These are phyloP conservation scores for Acanthis flammea DNA, from an alignment of 2,797 vertebrate genomes.

Conservation along the genomic window DNA sequence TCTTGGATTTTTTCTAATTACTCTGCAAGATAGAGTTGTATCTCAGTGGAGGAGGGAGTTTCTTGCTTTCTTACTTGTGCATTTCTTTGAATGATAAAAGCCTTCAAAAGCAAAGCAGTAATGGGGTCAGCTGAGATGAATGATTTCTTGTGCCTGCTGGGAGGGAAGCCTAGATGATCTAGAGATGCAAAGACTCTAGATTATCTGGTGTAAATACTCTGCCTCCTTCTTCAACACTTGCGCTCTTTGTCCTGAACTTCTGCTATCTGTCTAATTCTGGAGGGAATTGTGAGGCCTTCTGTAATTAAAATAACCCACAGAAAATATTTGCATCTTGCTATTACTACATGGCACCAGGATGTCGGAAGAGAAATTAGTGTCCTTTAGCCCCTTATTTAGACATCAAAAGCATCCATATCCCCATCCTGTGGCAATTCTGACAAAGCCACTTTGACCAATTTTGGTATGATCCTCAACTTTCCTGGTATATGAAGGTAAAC, in stretches of 20 bases:
- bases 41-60: background rate
- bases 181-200: no score
- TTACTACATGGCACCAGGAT: background rate
- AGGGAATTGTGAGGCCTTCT: background rate
- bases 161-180: background rate
- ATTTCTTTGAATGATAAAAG: background rate
- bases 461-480: background rate
- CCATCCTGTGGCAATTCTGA: background rate
- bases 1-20: background rate
- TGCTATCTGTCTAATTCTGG: background rate
- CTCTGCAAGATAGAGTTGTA: background rate
- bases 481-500: background rate
- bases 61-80: background rate
- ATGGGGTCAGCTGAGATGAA: background rate
- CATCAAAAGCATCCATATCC: background rate
- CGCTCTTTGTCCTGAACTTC: background rate
- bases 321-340: background rate
- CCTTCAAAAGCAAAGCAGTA: background rate
- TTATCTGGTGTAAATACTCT: background rate
- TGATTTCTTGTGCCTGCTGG: background rate
- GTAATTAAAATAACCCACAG: background rate
- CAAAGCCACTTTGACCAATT: background rate
- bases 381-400: background rate
- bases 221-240: background rate
- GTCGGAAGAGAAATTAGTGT: background rate